Evolutionary conservation across 2,797 vertebrate species (phyloP).

Genomic region (Amphiprion clarkii): DNA sequence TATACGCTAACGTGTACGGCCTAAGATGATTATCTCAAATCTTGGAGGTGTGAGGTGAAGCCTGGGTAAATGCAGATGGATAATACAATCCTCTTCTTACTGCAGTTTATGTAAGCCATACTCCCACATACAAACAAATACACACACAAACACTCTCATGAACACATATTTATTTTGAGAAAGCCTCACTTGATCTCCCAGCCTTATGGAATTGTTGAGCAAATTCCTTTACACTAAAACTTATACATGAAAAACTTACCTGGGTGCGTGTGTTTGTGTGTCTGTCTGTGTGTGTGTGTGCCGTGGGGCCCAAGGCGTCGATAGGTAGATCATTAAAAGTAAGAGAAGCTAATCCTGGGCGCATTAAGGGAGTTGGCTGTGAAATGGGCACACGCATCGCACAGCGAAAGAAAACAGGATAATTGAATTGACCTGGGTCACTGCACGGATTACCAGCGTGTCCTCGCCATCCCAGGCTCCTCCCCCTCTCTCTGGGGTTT

Average conservation of each 20-base stretch:
- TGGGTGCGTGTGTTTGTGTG: constrained; percentile 37
- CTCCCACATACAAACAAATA: constrained; percentile 58
- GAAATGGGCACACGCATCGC: constrained; percentile 87
- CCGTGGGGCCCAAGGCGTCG: constrained; percentile 79
- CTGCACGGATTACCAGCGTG: constrained; percentile 85
- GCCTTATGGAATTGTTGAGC: constrained; percentile 55
- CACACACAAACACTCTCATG: constrained; percentile 46
- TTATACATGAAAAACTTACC: constrained; percentile 64
- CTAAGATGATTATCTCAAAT: constrained; percentile 81
- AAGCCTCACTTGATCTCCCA: constrained; percentile 58
- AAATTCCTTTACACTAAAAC: constrained; percentile 68
- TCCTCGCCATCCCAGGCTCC: constrained; percentile 79
- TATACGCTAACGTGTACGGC: constrained; percentile 66
- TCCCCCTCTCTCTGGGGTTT: constrained; percentile 82
- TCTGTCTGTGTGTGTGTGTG: constrained; percentile 36
- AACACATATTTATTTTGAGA: constrained; percentile 57
- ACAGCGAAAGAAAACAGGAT: constrained; percentile 88
- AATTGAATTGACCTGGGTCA: constrained; percentile 91
- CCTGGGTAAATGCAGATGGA: constrained; percentile 67
- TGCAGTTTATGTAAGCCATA: constrained; percentile 67
- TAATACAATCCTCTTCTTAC: constrained; percentile 67
- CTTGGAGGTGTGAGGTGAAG: constrained; percentile 77
- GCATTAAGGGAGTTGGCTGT: constrained; percentile 88
- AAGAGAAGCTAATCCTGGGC: constrained; percentile 89
- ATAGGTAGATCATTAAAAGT: constrained; percentile 91